A percentile compares a stretch with the other conserved stretches of the same genome.
phyloP scores from a whole-genome alignment of 2,113 vertebrate genomes.

The Oreochromis spilurus region DNA sequence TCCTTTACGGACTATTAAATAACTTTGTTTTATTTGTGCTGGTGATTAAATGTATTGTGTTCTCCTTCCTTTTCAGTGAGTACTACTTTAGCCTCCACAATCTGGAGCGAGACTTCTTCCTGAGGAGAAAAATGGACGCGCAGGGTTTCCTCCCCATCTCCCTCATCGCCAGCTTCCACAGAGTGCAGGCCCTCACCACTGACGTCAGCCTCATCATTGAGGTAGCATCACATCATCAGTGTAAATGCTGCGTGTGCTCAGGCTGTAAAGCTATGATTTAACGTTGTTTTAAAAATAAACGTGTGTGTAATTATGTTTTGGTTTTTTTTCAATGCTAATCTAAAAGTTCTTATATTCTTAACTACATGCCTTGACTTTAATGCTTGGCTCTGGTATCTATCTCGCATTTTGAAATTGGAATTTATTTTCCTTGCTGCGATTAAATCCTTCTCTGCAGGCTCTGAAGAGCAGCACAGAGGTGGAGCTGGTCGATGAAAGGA shows the following conservation, averaged over 20 bases:
- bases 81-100: slow-evolving; percentile 99
- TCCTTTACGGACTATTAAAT: not conserved
- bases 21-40: not conserved
- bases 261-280: not conserved
- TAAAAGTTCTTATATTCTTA: not conserved
- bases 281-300: not conserved
- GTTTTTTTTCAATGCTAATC: not conserved
- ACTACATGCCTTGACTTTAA: not conserved
- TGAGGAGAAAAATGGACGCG: slow-evolving; percentile 92
- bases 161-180: slow-evolving; percentile 89
- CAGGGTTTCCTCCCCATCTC: slow-evolving; percentile 92
- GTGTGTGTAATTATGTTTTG: not conserved
- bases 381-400: not conserved
- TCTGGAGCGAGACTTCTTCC: slow-evolving; percentile 94
- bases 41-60: not conserved
- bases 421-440: not conserved
- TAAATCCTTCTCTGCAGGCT: slow-evolving; percentile 70
- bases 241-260: not conserved
- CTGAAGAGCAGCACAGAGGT: slow-evolving; percentile 90
- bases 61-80: slow-evolving; percentile 72
- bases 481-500: slow-evolving; percentile 83
- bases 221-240: slow-evolving; percentile 57
- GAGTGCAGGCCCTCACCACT: slow-evolving; percentile 91
- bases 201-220: slow-evolving; percentile 87
- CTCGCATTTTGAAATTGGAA: not conserved